phyloP scores from a whole-genome alignment of 2,113 vertebrate species.

The Apistogramma diplotaenia region DNA sequence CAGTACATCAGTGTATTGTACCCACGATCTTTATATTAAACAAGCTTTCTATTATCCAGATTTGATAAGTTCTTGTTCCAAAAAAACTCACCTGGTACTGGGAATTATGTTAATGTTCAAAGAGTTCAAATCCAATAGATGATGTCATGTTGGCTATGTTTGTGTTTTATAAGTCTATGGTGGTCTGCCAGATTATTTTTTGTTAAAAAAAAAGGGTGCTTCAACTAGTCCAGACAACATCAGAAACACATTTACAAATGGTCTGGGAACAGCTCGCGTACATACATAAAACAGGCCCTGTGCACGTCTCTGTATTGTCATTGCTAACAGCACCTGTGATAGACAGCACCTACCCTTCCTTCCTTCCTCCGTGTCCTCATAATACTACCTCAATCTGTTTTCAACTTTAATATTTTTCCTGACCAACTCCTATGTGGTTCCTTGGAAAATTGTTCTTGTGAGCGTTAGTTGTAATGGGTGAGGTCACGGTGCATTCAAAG shows the following conservation, averaged over 20 bases:
- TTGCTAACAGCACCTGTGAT: conserved; percentile 6
- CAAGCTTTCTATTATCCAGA: neutral
- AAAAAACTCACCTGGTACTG: too few species aligned
- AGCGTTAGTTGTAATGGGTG: conserved; percentile 16
- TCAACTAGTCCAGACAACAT: neutral
- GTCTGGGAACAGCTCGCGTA: neutral
- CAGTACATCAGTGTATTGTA: neutral
- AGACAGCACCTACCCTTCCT: neutral
- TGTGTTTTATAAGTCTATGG: neutral
- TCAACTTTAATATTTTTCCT: neutral
- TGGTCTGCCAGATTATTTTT: neutral
- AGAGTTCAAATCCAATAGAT: neutral
- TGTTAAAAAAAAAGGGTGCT: neutral
- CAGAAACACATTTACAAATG: neutral
- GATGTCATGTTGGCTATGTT: neutral
- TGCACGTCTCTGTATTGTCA: neutral
- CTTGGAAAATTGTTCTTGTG: conserved; percentile 18
- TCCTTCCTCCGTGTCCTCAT: neutral
- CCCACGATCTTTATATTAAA: neutral
- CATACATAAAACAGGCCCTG: conserved; percentile 29
- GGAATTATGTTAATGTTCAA: neutral
- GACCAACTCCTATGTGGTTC: neutral
- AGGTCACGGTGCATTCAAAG: conserved; percentile 42
- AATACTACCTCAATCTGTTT: neutral
- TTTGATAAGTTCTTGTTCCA: neutral